phyloP scores from a whole-genome alignment of 2,113 vertebrate genomes.

The Dendropsophus ebraccatus region DNA sequence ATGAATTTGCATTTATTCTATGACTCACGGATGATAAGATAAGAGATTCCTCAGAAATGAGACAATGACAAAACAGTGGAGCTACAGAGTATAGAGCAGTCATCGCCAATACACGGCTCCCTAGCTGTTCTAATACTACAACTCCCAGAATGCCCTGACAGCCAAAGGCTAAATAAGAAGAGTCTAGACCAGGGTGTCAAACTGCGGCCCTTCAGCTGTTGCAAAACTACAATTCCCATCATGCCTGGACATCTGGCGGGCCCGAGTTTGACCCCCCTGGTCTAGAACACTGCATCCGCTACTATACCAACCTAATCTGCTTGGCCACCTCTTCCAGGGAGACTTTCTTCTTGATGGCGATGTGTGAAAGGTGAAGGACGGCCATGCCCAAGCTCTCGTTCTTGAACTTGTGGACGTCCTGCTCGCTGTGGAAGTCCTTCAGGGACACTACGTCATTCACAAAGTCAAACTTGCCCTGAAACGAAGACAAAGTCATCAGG shows the following conservation, averaged over 20 bases:
- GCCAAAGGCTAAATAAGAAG: too few species aligned
- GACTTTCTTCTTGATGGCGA: slow-evolving; percentile 71
- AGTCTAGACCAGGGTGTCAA: too few species aligned
- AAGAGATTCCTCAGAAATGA: background rate
- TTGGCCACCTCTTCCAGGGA: slow-evolving; percentile 82
- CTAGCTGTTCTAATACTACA: too few species aligned
- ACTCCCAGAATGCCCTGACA: too few species aligned
- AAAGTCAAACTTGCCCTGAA: slow-evolving; percentile 88
- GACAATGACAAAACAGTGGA: too few species aligned
- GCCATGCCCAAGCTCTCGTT: slow-evolving; percentile 95
- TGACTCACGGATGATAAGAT: background rate
- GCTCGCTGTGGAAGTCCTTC: slow-evolving; percentile 72
- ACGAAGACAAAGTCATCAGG: background rate
- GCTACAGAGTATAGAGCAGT: too few species aligned
- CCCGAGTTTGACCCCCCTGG: too few species aligned
- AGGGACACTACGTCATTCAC: slow-evolving; percentile 80
- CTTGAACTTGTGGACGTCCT: slow-evolving; percentile 82
- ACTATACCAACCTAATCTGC: slow-evolving; percentile 80
- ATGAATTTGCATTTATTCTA: background rate
- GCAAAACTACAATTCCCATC: too few species aligned
- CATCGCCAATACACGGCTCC: too few species aligned
- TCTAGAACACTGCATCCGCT: too few species aligned
- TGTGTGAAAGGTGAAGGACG: slow-evolving; percentile 85
- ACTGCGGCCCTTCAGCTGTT: too few species aligned
- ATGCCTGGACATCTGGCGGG: too few species aligned